Evolutionary conservation across 2,888 invertebrate species (phyloP).

Genomic region (Scaptomyza flava): DNA sequence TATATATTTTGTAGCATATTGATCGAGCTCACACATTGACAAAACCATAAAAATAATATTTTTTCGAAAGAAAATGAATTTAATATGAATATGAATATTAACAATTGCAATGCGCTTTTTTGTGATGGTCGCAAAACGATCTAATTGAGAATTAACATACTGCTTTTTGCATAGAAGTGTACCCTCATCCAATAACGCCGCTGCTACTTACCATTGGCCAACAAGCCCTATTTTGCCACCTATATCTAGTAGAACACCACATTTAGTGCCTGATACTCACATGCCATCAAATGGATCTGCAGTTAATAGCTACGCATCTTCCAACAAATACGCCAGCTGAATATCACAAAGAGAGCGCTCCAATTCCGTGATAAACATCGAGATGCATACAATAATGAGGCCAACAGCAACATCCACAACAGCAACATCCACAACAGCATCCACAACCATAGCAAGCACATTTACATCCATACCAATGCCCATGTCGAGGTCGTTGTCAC

Average conservation of each 20-base stretch:
- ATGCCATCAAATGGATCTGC: constrained; percentile 84
- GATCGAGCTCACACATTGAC: constrained; percentile 59
- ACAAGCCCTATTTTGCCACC: constrained; percentile 91
- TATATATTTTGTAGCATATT: constrained; percentile 30
- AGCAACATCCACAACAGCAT: constrained; percentile 21
- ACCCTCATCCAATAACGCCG: constrained; percentile 86
- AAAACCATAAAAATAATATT: not conserved
- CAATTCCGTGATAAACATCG: constrained; percentile 80
- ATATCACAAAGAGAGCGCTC: constrained; percentile 83
- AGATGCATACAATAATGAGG: constrained; percentile 70
- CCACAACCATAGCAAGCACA: constrained; percentile 1
- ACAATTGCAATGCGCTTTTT: constrained; percentile 9
- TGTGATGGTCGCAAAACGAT: constrained; percentile 18
- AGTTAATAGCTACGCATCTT: constrained; percentile 84
- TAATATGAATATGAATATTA: constrained; percentile 9
- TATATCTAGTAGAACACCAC: constrained; percentile 88
- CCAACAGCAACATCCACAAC: constrained; percentile 32
- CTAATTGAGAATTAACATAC: constrained; percentile 78
- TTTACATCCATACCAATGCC: constrained; percentile 42
- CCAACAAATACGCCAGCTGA: constrained; percentile 85
- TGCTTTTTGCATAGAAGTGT: constrained; percentile 84
- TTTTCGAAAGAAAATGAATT: not conserved
- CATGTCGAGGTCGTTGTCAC: constrained; percentile 52
- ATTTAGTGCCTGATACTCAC: constrained; percentile 89
- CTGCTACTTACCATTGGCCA: constrained; percentile 91